Base-by-base conservation (phyloP, 2,797 vertebrate species). In the Bovichtus diacanthus region DNA sequence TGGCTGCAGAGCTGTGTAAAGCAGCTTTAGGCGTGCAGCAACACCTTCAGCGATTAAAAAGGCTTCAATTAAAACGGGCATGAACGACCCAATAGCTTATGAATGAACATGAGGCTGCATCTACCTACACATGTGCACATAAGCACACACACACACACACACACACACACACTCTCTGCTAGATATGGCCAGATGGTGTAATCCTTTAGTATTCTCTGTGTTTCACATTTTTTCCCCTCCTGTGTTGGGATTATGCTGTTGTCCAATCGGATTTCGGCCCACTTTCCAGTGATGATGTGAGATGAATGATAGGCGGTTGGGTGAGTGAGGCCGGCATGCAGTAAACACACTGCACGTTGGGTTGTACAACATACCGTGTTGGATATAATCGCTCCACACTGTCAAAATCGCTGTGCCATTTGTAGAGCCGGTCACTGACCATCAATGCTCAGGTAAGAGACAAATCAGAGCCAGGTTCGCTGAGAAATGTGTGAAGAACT, bases 151-250 rank as follows among this genome's bases (percentile, higher is more conserved):
- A 60, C 49, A 81, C 60, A 77, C 67, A 79, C 50, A 62, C 55
- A 25, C 47, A 79, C 63, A 74, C 23, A 60, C 58, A 64, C 69
- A 68, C 81, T 76, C n/a, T 9, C 36, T 53, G 67, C 63, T 34
- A 9, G 70, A 89, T 67, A 56, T 77, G 81, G 67, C 82, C 92
- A 94, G 92, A 94, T 94, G 91, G 90, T 91, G 85, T 94, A 93
- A 93, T 94, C 92, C 90, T 77, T 86, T 69, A 62, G 81, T 90
- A 92, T 92, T 85, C 64, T 69, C 66, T 11, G 55, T 85, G 70
- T 92, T 90, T 89, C 84, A 92, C 90, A 73, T 92, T 89, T 83
- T 34, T 49, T 13, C 76, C 67, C 70, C 74, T 78, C 78, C 85
- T 84, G 70, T 70, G 87, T 80, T 69, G 82, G 91, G 92, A 93